A percentile compares a stretch with the other conserved stretches of the same genome.
Conservation (phyloP, 2,888 invertebrate genomes). For the Spisula subtruncata region DNA sequence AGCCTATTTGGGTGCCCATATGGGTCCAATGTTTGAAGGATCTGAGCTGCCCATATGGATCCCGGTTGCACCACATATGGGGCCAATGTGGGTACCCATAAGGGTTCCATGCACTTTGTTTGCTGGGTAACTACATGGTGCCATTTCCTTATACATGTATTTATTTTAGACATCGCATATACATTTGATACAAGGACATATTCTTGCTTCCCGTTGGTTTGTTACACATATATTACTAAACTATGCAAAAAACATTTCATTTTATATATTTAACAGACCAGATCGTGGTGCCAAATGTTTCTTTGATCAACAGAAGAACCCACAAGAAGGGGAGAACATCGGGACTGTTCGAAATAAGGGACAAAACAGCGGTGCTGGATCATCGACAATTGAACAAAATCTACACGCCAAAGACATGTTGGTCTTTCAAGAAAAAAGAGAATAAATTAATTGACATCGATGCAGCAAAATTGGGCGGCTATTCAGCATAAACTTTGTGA, state of each 20-base stretch:
- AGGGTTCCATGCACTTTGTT: too few relatives aligned
- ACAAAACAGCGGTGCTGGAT: background rate
- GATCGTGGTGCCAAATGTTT: background rate
- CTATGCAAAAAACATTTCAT: background rate
- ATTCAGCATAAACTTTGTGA: background rate
- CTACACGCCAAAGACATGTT: background rate
- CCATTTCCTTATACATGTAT: too few relatives aligned
- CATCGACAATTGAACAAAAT: background rate
- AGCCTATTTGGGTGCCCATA: too few relatives aligned
- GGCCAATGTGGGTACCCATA: too few relatives aligned
- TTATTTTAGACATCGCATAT: background rate
- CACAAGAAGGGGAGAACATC: background rate
- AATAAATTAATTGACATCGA: background rate
- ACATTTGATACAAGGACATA: background rate
- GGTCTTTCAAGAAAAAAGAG: background rate
- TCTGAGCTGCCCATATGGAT: too few relatives aligned
- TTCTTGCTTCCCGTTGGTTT: background rate
- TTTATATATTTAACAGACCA: background rate
- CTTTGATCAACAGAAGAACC: background rate
- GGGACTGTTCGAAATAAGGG: background rate
- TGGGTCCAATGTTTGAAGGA: too few relatives aligned
- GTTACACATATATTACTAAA: background rate
- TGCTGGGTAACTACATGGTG: too few relatives aligned
- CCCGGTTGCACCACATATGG: too few relatives aligned
- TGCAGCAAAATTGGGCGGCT: background rate